These are phyloP conservation scores for Ramazzottius varieornatus DNA, from an alignment of 2,888 invertebrate species.

Conservation along the genomic window DNA sequence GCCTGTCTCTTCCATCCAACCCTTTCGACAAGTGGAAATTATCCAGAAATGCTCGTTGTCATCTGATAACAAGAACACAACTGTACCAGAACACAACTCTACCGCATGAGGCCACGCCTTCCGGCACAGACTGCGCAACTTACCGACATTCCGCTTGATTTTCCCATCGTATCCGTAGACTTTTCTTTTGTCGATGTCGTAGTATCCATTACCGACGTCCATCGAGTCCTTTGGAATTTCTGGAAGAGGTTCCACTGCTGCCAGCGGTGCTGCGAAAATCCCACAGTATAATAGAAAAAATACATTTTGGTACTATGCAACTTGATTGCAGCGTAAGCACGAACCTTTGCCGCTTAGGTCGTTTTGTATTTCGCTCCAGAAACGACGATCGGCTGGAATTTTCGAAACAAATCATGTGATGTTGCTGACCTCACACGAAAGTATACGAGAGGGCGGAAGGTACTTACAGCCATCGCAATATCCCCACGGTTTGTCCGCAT, in stretches of 20 bases:
- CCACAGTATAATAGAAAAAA: background rate
- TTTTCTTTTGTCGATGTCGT: background rate
- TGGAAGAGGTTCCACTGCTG: background rate
- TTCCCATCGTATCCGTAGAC: background rate
- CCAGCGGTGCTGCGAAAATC: background rate
- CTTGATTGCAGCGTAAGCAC: no score
- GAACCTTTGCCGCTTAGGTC: conserved; percentile 2
- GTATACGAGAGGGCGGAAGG: no score
- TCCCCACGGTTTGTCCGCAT: background rate
- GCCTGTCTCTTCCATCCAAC: background rate
- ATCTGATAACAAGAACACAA: background rate
- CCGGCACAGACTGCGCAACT: no score
- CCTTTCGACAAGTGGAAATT: background rate
- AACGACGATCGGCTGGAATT: background rate
- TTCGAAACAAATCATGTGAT: no score
- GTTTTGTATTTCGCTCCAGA: background rate
- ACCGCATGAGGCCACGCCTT: no score
- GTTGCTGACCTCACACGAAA: no score
- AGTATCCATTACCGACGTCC: background rate
- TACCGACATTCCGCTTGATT: background rate
- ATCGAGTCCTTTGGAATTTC: background rate
- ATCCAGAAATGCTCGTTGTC: conserved; percentile 1
- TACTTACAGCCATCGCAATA: background rate
- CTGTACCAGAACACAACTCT: no score
- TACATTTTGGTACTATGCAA: no score